Conservation (phyloP, 2,888 invertebrate species). For the Antitype chi region DNA sequence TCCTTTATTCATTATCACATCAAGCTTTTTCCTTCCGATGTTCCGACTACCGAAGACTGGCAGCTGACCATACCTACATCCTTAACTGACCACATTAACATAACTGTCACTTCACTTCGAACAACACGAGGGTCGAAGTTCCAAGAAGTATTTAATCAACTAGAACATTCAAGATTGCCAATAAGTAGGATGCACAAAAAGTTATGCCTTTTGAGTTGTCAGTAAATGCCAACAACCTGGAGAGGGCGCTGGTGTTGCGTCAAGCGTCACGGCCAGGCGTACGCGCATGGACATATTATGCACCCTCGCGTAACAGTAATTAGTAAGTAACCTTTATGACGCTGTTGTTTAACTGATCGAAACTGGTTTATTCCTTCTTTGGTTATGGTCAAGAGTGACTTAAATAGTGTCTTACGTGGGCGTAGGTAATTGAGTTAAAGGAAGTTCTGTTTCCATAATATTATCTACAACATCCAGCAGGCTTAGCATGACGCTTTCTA, state of each 20-base stretch:
- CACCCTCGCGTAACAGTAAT: constrained; percentile 70
- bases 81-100: constrained; percentile 28
- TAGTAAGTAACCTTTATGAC: constrained; percentile 75
- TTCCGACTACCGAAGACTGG: neutral
- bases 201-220: constrained; percentile 62
- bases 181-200: constrained; percentile 61
- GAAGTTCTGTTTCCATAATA: neutral
- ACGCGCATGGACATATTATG: constrained; percentile 75
- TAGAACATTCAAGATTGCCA: constrained; percentile 35
- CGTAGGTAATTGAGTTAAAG: constrained; percentile 1
- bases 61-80: constrained; percentile 31
- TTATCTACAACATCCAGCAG: neutral
- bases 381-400: constrained; percentile 13
- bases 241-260: constrained; percentile 48
- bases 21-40: constrained; percentile 18
- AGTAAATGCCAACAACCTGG: constrained; percentile 75
- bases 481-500: too few relatives aligned
- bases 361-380: constrained; percentile 51
- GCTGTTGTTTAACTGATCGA: constrained; percentile 37
- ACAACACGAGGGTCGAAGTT: constrained; percentile 7
- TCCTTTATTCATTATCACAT: constrained; percentile 25
- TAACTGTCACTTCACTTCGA: constrained; percentile 39
- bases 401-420: neutral
- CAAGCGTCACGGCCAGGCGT: constrained; percentile 69
- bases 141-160: constrained; percentile 40